Base-by-base conservation (phyloP, 2,888 invertebrate genomes). In the Epirrita christyi region DNA sequence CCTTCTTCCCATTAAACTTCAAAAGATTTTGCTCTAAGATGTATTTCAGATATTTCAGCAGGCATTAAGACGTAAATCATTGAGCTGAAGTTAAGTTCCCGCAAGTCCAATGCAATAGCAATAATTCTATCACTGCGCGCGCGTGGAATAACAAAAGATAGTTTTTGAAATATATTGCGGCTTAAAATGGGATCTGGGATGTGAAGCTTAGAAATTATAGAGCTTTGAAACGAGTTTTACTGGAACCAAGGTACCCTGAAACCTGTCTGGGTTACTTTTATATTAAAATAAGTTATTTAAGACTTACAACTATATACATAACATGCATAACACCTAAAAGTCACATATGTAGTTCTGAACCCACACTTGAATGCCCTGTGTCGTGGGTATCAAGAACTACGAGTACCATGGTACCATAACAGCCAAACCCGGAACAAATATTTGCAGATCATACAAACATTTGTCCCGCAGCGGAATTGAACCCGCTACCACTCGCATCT, bases 1-100 rank as follows among this genome's bases (percentile, higher is more conserved):
- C 44, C 43, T 53, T 41, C 49, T 55, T 60, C 54, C 62, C 55
- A 67, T 63, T 62, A 62, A 62, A 63, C 48, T 67, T 59, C 29
- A 43, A 57, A 51, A 51, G n/a, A n/a, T n/a, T n/a, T n/a, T n/a
- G 54, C 52, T 53, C 49, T 50, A 14, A 50, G 65, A 52, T 50
- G 62, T 68, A 68, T 63, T 64, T 68, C 66, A 68, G 55, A 62
- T 64, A 66, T 66, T 68, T 68, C 63, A 66, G 58, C 55, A 14
- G 55, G 55, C 38, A 55, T 57, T 54, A 53, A 27, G 41, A 38
- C 42, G 55, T 66, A 63, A 64, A 61, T 64, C 64, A 63, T 51
- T 13, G 8, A 44, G 55, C 45, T 41, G 55, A 52, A 51, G 47
- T 48, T 51, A 54, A 54, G 52, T 54, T 60, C 44, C 48, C 38